Base-by-base conservation (phyloP, 1,140 invertebrate genomes). In the Carcinoscorpius rotundicauda region DNA sequence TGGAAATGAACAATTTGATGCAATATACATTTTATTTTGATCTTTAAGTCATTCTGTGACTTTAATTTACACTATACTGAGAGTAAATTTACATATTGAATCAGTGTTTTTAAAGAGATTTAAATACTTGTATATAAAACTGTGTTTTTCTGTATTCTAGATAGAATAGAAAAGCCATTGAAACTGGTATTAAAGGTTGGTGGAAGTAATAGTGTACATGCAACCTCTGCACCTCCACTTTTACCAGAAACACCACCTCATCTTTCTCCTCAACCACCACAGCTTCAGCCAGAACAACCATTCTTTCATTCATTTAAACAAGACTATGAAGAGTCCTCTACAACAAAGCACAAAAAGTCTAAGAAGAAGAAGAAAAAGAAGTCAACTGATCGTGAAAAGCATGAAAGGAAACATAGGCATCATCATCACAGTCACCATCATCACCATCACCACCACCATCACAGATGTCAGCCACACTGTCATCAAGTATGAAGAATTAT, bases 131-230 rank as follows among this genome's bases (percentile, higher is more conserved):
- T 29, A 29, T 29, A 29, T 29, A 29, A 29, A 29, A 2, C 29
- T 29, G 29, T 29, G 29, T 52, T 59, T 61, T 61, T 60, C 49
- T 60, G 10, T 62, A 5, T 60, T 60, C 2, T 48, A 66, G 67
- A 68, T 11, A 60, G 67, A 4, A 61, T 59, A 51, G 67, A 59
- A 70, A 84, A 66, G 67, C 83, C 84, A 51, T 80, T 91, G 49
- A 89, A 89, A 73, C 75, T 91, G 51, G 90, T 91, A 60, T 74
- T 92, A 48, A 91, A 91, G 77, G 87, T 91, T n/a, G 85, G 84
- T 4, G 85, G 82, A 29, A 82, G 77, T 59, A 62, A 51, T 4
- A 65, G 61, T 53, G 62, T 68, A 6, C 67, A 68, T 10, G 64
- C 67, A 29, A 6, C 53, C 53, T n/a, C 50, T 4, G 50, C 50